Conservation (phyloP, 2,113 vertebrate genomes). For the Gorsachius goisagi region DNA sequence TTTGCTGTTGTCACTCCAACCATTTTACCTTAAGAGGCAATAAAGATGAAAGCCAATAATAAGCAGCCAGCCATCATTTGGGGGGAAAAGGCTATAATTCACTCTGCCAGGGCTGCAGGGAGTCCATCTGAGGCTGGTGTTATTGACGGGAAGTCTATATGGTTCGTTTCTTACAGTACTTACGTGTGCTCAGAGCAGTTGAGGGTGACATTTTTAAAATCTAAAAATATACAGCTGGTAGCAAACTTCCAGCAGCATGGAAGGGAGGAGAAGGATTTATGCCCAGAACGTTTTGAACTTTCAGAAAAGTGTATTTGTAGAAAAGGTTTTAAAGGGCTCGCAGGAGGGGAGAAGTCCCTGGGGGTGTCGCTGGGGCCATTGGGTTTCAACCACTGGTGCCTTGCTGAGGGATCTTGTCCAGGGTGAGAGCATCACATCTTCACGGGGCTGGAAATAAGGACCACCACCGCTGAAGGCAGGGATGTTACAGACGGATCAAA, state of each 20-base stretch:
- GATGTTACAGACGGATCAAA: not conserved
- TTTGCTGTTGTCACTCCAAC: constrained; percentile 23
- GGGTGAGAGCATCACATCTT: accelerated
- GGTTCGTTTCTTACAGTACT: constrained; percentile 19
- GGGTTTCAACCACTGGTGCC: not conserved
- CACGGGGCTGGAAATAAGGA: not conserved
- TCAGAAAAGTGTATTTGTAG: not conserved
- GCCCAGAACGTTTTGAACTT: not conserved
- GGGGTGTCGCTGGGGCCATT: not conserved
- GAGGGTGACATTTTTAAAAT: constrained; percentile 50
- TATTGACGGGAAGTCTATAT: constrained; percentile 24
- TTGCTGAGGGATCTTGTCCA: not conserved
- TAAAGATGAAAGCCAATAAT: constrained; percentile 63
- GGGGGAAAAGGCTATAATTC: constrained; percentile 22
- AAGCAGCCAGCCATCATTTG: not conserved
- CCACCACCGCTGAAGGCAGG: too few relatives aligned
- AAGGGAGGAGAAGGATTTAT: not conserved
- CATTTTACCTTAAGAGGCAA: constrained; percentile 42
- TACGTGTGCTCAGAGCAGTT: not conserved
- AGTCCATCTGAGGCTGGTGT: constrained; percentile 21
- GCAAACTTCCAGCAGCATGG: not conserved
- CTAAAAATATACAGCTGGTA: not conserved
- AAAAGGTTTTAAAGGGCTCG: not conserved
- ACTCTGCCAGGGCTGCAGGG: constrained; percentile 31
- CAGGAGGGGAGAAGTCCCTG: not conserved